Evolutionary conservation across 2,888 invertebrate genomes (phyloP).

Genomic region (Lepidocyrtinus sp.): DNA sequence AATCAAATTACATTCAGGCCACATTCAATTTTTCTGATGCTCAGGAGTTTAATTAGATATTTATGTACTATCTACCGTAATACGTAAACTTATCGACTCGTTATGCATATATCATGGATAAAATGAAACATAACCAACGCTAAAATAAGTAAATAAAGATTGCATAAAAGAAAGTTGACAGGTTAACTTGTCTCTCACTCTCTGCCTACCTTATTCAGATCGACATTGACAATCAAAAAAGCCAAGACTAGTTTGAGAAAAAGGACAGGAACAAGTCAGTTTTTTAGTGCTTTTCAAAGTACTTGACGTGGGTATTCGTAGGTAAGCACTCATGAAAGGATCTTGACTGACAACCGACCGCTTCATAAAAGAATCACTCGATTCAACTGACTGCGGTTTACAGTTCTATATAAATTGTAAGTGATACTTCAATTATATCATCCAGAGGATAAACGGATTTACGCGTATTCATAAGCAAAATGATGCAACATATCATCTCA

Average conservation of each 20-base stretch:
- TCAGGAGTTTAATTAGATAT: no score
- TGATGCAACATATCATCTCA: slow-evolving; percentile 18
- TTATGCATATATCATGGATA: no score
- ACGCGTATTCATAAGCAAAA: slow-evolving; percentile 6
- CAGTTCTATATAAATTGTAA: slow-evolving; percentile 5
- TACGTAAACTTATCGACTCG: no score
- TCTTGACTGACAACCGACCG: slow-evolving; percentile 34
- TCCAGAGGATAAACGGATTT: slow-evolving; percentile 2
- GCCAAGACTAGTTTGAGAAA: slow-evolving; percentile 51
- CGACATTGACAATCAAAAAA: slow-evolving; percentile 58
- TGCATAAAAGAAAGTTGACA: slow-evolving; percentile 44
- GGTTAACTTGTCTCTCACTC: slow-evolving; percentile 50
- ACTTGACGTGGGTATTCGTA: slow-evolving; percentile 13
- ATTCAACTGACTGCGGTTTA: not conserved
- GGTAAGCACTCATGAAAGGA: slow-evolving; percentile 13
- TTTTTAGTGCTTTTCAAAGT: slow-evolving; percentile 58
- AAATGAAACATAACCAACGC: not conserved
- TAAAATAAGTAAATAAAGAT: not conserved
- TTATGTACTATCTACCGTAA: no score
- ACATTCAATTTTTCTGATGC: not conserved
- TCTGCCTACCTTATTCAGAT: slow-evolving; percentile 48
- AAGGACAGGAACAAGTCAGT: slow-evolving; percentile 46
- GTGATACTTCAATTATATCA: slow-evolving; percentile 18
- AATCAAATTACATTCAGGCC: not conserved
- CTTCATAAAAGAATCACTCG: not conserved